Evolutionary conservation across 92 coral and sea anemone genomes (phyloP).

Genomic region (Paramuricea clavata): DNA sequence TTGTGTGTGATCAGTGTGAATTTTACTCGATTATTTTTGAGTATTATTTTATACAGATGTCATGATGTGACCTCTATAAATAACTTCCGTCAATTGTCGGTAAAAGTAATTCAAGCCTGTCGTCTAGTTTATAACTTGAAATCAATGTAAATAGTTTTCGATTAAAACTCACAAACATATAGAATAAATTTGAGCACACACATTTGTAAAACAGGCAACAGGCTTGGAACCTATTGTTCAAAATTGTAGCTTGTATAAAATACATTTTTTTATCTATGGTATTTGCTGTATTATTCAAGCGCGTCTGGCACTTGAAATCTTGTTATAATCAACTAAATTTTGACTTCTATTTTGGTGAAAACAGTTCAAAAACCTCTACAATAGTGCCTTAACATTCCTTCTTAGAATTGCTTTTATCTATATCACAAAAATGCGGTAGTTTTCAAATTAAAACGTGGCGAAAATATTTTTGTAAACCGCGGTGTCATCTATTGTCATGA

Average conservation of each 20-base stretch:
- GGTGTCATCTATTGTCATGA: background rate
- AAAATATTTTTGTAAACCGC: background rate
- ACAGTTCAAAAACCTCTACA: background rate
- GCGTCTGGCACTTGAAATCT: too few species aligned
- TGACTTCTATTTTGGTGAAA: background rate
- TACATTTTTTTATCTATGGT: too few species aligned
- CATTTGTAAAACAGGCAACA: too few species aligned
- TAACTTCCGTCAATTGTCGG: conserved; percentile 22
- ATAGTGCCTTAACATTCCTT: background rate
- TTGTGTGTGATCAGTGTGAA: too few species aligned
- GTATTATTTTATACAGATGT: too few species aligned
- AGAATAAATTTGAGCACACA: too few species aligned
- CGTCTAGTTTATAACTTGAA: too few species aligned
- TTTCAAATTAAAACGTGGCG: background rate
- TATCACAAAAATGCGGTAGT: background rate
- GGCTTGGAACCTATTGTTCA: too few species aligned
- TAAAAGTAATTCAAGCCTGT: too few species aligned
- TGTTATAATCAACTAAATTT: background rate
- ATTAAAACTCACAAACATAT: background rate
- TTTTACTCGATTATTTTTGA: background rate
- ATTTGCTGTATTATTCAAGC: too few species aligned
- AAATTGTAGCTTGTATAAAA: too few species aligned
- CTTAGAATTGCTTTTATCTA: background rate
- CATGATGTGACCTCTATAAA: background rate
- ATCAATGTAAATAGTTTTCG: background rate